A percentile compares a stretch with the other conserved stretches of the same genome.
Evolutionary conservation across 2,888 invertebrate genomes (phyloP).

Genomic region (Gandaritis pyraliata): DNA sequence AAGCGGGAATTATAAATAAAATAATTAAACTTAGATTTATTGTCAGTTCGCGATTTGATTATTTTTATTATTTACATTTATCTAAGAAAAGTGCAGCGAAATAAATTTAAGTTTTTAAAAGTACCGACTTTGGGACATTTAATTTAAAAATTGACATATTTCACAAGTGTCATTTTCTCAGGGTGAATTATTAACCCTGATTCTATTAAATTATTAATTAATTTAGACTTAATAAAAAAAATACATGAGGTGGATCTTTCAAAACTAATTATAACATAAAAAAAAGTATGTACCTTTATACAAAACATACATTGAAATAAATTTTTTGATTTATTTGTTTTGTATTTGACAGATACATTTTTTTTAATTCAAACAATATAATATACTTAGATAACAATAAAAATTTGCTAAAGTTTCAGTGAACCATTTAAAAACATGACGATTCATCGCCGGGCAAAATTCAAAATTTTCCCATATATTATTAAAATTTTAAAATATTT

Average conservation of each 20-base stretch:
- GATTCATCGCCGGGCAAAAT: constrained; percentile 53
- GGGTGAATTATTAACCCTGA: background rate
- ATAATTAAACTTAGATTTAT: constrained; percentile 78
- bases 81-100: constrained; percentile 60
- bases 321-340: background rate
- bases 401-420: constrained; percentile 29
- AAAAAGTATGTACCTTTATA: constrained; percentile 8
- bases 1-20: constrained; percentile 66
- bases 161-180: constrained; percentile 18
- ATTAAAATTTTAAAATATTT: constrained; percentile 49
- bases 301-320: background rate
- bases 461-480: constrained; percentile 62
- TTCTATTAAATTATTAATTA: constrained; percentile 2
- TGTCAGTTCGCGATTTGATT: constrained; percentile 83
- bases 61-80: constrained; percentile 72
- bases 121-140: constrained; percentile 28
- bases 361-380: constrained; percentile 20
- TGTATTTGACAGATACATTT: constrained; percentile 1
- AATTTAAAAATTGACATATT: constrained; percentile 32
- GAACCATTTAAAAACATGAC: constrained; percentile 36
- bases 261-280: too few species aligned
- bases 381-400: constrained; percentile 30
- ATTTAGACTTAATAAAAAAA: constrained; percentile 3
- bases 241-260: constrained; percentile 16
- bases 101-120: constrained; percentile 44